Evolutionary conservation across 2,113 vertebrate species (phyloP).

Genomic region (Spea multiplicata): DNA sequence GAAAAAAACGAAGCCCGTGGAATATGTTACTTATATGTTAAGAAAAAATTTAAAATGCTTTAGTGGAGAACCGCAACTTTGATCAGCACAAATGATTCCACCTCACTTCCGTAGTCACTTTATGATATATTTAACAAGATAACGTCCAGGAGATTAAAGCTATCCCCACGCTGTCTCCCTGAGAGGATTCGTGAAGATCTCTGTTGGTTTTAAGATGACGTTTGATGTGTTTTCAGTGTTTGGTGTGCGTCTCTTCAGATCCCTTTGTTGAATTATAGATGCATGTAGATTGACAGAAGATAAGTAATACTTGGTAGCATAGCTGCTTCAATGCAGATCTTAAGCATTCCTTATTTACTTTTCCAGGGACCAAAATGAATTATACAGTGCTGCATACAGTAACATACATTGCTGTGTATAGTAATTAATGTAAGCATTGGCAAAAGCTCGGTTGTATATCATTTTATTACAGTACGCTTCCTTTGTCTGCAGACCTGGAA

Average conservation of each 20-base stretch:
- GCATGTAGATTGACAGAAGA: constrained; percentile 4
- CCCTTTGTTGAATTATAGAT: constrained; percentile 34
- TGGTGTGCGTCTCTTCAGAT: neutral
- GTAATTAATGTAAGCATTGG: too few species aligned
- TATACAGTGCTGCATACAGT: too few species aligned
- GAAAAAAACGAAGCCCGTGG: too few species aligned
- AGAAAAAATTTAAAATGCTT: too few species aligned
- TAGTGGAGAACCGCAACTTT: constrained; percentile 15
- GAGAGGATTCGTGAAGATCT: constrained; percentile 19
- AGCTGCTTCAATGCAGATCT: too few species aligned
- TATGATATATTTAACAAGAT: constrained; percentile 9
- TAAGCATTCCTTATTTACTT: too few species aligned
- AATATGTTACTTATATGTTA: too few species aligned
- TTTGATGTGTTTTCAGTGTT: constrained; percentile 30
- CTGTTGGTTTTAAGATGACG: constrained; percentile 30
- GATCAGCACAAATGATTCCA: constrained; percentile 35
- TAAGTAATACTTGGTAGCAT: neutral
- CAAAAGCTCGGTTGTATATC: too few species aligned
- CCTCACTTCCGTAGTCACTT: neutral
- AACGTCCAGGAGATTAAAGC: constrained; percentile 35
- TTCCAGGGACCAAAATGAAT: too few species aligned
- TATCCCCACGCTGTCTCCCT: constrained; percentile 31
- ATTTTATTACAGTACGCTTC: too few species aligned
- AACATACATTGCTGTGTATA: too few species aligned
- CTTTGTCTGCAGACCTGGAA: too few species aligned